Conservation (phyloP, 2,113 vertebrate genomes). For the Tonatia bakeri region DNA sequence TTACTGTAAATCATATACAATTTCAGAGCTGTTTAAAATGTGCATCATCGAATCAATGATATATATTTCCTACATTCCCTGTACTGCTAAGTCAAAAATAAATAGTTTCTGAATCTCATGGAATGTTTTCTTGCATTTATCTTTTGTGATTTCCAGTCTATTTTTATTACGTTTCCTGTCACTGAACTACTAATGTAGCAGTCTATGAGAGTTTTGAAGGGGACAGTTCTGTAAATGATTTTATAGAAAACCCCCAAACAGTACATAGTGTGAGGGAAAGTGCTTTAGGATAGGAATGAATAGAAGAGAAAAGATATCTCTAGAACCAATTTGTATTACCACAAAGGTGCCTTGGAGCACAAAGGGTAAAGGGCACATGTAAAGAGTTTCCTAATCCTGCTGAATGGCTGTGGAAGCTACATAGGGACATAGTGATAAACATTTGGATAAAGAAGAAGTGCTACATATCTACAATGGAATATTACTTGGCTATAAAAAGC, state of each 20-base stretch:
- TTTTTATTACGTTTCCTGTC: not conserved
- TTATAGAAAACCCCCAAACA: not conserved
- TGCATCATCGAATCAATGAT: not conserved
- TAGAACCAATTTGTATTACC: not conserved
- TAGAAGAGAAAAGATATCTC: not conserved
- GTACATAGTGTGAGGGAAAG: not conserved
- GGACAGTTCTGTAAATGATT: not conserved
- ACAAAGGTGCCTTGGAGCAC: not conserved
- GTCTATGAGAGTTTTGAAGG: not conserved
- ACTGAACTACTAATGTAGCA: not conserved
- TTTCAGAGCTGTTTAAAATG: not conserved
- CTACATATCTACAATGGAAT: not conserved
- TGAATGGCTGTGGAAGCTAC: not conserved
- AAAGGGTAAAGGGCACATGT: not conserved
- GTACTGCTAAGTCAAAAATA: slow-evolving; percentile 1
- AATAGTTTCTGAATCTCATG: not conserved
- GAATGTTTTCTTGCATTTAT: not conserved
- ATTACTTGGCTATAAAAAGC: not conserved
- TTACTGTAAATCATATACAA: not conserved
- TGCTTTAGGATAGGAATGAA: not conserved
- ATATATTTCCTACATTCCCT: not conserved
- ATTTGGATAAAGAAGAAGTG: not conserved
- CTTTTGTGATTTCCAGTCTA: not conserved
- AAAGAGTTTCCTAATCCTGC: not conserved
- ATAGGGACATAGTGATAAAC: not conserved